Evolutionary conservation across 2,113 vertebrate genomes (phyloP).

Genomic region (Notothenia rossii): DNA sequence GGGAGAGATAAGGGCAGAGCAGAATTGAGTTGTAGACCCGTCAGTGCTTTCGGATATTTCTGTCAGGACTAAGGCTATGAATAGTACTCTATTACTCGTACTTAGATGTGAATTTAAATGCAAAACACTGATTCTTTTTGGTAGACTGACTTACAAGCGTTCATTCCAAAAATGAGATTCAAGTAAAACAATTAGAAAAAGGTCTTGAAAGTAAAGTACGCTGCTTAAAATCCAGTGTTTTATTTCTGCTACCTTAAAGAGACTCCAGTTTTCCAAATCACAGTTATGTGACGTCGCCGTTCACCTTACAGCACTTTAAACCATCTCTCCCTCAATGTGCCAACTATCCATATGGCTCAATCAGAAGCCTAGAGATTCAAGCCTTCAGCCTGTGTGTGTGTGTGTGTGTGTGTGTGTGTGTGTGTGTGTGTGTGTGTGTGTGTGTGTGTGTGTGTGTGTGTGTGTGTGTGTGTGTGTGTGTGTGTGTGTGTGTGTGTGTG

Average conservation of each 20-base stretch:
- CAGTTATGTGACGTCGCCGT: slow-evolving; percentile 12
- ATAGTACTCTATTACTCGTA: slow-evolving; percentile 1
- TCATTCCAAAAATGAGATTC: neutral
- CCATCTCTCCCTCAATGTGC: neutral
- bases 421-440: no score
- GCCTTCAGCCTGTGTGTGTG: slow-evolving; percentile 9
- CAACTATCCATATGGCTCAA: slow-evolving; percentile 25
- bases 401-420: no score
- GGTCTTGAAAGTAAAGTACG: slow-evolving; percentile 8
- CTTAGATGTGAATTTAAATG: neutral
- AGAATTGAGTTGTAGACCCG: slow-evolving; percentile 62
- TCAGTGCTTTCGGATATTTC: slow-evolving; percentile 34
- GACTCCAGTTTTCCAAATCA: slow-evolving; percentile 16
- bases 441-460: slow-evolving; percentile 15
- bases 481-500: no score
- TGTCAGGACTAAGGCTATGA: slow-evolving; percentile 21
- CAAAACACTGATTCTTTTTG: no score
- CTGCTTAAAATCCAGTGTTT: slow-evolving; percentile 18
- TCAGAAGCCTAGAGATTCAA: slow-evolving; percentile 25
- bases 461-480: no score
- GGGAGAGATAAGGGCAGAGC: slow-evolving; percentile 44
- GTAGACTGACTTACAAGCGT: neutral
- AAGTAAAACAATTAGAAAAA: neutral
- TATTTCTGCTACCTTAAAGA: neutral
- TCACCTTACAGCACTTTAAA: slow-evolving; percentile 22